phyloP scores from a whole-genome alignment of 2,888 invertebrate genomes.

The Nephrocerus scutellatus region DNA sequence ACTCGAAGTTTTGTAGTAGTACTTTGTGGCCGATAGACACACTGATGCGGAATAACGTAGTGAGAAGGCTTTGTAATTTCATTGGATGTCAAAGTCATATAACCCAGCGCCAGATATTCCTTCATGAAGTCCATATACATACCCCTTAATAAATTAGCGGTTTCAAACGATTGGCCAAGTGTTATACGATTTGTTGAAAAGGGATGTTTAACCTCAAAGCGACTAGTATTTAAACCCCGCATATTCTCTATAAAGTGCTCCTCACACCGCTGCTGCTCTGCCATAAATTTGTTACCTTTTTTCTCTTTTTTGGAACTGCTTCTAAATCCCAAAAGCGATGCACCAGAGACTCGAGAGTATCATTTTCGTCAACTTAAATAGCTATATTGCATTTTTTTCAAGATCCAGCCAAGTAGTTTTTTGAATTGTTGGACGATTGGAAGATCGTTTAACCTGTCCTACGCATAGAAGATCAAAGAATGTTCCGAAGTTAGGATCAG shows the following conservation, averaged over 20 bases:
- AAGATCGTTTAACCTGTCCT: conserved; percentile 12
- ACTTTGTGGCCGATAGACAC: conserved; percentile 10
- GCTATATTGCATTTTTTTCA: conserved; percentile 1
- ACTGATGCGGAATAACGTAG: conserved; percentile 16
- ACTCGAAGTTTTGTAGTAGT: conserved; percentile 13
- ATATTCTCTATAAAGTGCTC: conserved; percentile 7
- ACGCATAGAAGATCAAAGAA: conserved; percentile 15
- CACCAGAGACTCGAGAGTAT: conserved; percentile 2
- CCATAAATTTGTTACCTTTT: conserved; percentile 3
- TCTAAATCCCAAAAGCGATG: conserved; percentile 9
- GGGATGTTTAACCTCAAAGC: conserved; percentile 6
- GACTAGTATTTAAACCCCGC: conserved; percentile 1
- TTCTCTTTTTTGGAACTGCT: conserved; percentile 7
- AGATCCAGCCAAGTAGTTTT: conserved; percentile 12
- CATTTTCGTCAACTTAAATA: no score
- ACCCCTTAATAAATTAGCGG: conserved; percentile 1
- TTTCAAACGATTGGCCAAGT: conserved; percentile 4
- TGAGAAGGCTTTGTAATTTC: conserved; percentile 4
- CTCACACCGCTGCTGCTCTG: conserved; percentile 11
- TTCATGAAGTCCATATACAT: conserved; percentile 13
- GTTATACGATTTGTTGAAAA: conserved; percentile 7
- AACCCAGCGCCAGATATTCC: conserved; percentile 14
- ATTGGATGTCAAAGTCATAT: conserved; percentile 12
- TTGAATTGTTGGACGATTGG: conserved; percentile 11
- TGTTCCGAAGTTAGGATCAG: conserved; percentile 10